Conservation (phyloP, 1,140 invertebrate species). For the Drosophila sp. region DNA sequence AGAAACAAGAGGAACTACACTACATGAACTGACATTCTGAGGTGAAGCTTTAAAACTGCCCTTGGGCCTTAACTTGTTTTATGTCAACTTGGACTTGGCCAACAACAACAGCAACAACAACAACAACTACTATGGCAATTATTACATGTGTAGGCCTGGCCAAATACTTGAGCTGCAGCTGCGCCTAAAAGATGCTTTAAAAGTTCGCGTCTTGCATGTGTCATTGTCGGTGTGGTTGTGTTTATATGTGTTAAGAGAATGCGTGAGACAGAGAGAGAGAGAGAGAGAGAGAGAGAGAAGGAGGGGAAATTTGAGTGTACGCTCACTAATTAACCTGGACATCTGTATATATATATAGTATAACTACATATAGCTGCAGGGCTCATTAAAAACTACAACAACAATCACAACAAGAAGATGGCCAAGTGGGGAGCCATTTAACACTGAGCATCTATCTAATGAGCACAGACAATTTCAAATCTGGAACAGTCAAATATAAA, state of each 20-base stretch:
- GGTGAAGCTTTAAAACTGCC: conserved; percentile 71
- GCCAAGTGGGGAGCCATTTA: conserved; percentile 59
- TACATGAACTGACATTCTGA: conserved; percentile 35
- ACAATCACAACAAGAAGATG: conserved; percentile 33
- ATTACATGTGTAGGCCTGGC: conserved; percentile 46
- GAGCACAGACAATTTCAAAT: background rate
- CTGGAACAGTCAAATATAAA: too few species aligned
- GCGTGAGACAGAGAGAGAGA: conserved; percentile 2
- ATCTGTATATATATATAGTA: conserved; percentile 8
- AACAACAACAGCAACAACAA: conserved; percentile 30
- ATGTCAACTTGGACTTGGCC: conserved; percentile 66
- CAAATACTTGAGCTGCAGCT: conserved; percentile 71
- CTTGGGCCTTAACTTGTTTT: conserved; percentile 68
- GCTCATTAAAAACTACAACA: conserved; percentile 45
- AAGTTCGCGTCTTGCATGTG: conserved; percentile 37
- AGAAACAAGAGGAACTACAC: conserved; percentile 19
- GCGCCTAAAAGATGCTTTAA: conserved; percentile 73
- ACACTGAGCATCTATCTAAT: conserved; percentile 11
- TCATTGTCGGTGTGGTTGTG: conserved; percentile 2
- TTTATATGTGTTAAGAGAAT: conserved; percentile 1
- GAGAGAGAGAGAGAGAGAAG: background rate
- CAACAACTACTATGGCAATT: conserved; percentile 56
- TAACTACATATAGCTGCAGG: conserved; percentile 26
- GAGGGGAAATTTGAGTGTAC: conserved; percentile 9
- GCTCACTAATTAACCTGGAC: conserved; percentile 60